Evolutionary conservation across 92 coral and sea anemone genomes (phyloP), one percentile per base, ranked within the genome.

Genomic region (Porites lobata): DNA sequence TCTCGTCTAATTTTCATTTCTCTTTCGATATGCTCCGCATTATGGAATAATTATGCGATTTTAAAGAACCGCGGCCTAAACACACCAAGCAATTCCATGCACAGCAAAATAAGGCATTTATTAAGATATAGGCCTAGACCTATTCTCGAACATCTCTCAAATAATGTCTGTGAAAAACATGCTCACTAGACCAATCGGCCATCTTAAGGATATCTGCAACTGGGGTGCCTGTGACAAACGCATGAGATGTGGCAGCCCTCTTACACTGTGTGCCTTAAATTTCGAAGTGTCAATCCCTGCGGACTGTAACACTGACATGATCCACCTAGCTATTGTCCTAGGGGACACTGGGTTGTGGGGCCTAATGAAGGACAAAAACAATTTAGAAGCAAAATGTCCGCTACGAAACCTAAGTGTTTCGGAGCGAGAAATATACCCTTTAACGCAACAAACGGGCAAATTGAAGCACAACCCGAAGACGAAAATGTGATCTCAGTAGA

Each of bases 1-100:
- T 3, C 32, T 29, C 32, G 32, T 29, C 32, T 29, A 29, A 29
- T 2, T 29, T 29, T 29, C 32, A 29, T 29, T 29, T 29, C 32
- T 29, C 32, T 29, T 29, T 29, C 32, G 2, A 29, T 29, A 29
- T 3, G 32, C 4, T 29, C 32, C 32, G 32, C 92, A 91, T 91
- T 91, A 88, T 88, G 94, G 89, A 90, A 77, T 91, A 82, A 91
- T 82, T 88, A 88, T 86, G 92, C 87, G 83, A 91, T 51, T 88
- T 87, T 57, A 82, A 53, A 91, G 94, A 53, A 86, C 94, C 88
- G 85, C 68, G 75, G 88, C 91, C 91, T 87, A 77, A 8, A 13
- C 1, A 69, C 5, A 69, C 32, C 2, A 2, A 29, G 2, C 32
- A 29, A 29, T 29, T 29, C 32, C 32, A 29, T 29, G 2, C 2